These are phyloP conservation scores for Mixornis gularis DNA, from an alignment of 2,113 vertebrate species.

Conservation along the genomic window DNA sequence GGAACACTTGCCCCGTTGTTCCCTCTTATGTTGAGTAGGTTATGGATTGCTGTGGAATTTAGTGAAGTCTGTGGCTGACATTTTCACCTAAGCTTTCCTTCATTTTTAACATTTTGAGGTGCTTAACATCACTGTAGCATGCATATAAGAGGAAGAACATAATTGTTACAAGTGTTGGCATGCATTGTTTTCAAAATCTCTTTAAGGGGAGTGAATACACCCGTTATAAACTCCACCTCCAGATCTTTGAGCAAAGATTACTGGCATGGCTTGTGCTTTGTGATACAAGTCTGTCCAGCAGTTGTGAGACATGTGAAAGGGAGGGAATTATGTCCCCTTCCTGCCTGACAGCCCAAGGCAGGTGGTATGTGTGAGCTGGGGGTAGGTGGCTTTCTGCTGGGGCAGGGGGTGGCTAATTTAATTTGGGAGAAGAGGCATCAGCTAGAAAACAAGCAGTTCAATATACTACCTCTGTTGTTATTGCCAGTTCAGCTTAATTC, in stretches of 20 bases:
- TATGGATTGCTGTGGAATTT: not conserved
- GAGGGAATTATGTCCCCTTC: not conserved
- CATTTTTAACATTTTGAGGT: not conserved
- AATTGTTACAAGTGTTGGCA: not conserved
- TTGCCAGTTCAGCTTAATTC: slow-evolving; percentile 39
- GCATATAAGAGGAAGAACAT: not conserved
- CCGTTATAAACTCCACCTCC: not conserved
- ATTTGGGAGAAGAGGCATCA: not conserved
- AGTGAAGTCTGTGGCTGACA: not conserved
- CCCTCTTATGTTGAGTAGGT: not conserved
- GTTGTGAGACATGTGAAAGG: not conserved
- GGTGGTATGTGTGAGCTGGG: not conserved
- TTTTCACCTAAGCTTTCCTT: not conserved
- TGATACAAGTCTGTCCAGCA: not conserved
- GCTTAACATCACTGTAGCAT: not conserved
- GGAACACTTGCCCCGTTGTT: not conserved
- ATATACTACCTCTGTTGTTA: not conserved
- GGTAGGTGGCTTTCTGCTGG: not conserved
- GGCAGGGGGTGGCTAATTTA: not conserved
- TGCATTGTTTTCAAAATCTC: not conserved
- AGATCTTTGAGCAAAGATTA: not conserved
- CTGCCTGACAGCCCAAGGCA: not conserved
- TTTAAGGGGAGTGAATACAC: not conserved
- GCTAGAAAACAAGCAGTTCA: not conserved
- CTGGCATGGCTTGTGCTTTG: not conserved